phyloP scores from a whole-genome alignment of 2,888 invertebrate species.

The Girardia tigrina region DNA sequence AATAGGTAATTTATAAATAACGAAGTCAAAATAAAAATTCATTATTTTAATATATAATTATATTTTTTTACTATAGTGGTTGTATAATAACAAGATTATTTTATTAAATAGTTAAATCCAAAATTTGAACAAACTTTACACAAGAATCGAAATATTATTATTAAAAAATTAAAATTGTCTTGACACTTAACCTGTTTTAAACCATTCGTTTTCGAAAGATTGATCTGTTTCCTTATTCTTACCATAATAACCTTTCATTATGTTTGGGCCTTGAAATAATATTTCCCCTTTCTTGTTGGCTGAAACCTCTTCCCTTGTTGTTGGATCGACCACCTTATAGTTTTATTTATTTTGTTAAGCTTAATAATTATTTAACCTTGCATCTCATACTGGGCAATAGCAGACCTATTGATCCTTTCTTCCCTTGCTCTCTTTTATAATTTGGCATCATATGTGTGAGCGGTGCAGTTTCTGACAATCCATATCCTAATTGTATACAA shows the following conservation, averaged over 20 bases:
- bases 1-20: too few relatives aligned
- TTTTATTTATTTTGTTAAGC: too few relatives aligned
- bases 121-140: too few relatives aligned
- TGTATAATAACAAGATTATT: too few relatives aligned
- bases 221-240: conserved; percentile 60
- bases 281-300: conserved; percentile 65
- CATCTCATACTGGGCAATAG: conserved; percentile 57
- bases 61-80: too few relatives aligned
- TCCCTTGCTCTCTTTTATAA: background rate
- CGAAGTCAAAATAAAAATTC: too few relatives aligned
- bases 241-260: conserved; percentile 71
- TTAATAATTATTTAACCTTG: too few relatives aligned
- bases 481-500: too few relatives aligned
- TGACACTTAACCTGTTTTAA: conserved; percentile 57
- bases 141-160: too few relatives aligned
- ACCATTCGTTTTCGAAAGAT: conserved; percentile 63
- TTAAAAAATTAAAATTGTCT: too few relatives aligned
- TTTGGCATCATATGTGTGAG: conserved; percentile 38
- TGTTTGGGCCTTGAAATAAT: conserved; percentile 65
- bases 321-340: conserved; percentile 40
- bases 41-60: too few relatives aligned
- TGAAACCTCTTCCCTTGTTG: conserved; percentile 55
- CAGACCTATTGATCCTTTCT: conserved; percentile 53
- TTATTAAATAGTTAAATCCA: too few relatives aligned
- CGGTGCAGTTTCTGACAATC: conserved; percentile 46